Evolutionary conservation across 2,888 invertebrate genomes (phyloP).

Genomic region (Ctenicera cuprea): DNA sequence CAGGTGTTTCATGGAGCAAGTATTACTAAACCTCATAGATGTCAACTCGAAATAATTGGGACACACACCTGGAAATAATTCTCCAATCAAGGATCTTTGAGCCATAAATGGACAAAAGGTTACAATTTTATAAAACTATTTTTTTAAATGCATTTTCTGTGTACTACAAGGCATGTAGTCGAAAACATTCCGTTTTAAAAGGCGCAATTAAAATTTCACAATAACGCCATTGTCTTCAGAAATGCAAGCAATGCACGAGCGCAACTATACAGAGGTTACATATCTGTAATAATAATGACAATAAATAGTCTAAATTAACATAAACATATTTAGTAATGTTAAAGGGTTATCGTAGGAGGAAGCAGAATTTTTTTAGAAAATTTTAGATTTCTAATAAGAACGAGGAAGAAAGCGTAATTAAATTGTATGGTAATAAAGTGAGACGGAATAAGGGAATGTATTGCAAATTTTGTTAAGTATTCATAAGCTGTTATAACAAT

Average conservation of each 20-base stretch:
- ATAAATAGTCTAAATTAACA: conserved; percentile 48
- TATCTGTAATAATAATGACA: conserved; percentile 41
- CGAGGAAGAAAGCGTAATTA: not conserved
- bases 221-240: conserved; percentile 35
- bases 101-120: not conserved
- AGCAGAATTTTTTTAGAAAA: conserved; percentile 34
- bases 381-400: conserved; percentile 4
- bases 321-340: conserved; percentile 50
- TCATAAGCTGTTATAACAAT: conserved; percentile 47
- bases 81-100: conserved; percentile 4
- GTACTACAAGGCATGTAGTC: too few relatives aligned
- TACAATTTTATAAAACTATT: not conserved
- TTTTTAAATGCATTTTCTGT: too few relatives aligned
- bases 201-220: conserved; percentile 20
- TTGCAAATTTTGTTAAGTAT: conserved; percentile 14
- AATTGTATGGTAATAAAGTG: not conserved
- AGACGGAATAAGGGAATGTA: not conserved
- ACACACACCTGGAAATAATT: conserved; percentile 35
- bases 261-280: conserved; percentile 34
- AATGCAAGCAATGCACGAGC: conserved; percentile 38
- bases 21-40: conserved; percentile 33
- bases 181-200: not conserved
- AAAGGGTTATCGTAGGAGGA: conserved; percentile 44
- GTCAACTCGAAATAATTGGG: conserved; percentile 39
- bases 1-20: conserved; percentile 43